These are phyloP conservation scores for Adelges cooleyi DNA, from an alignment of 1,140 invertebrate species.

Conservation along the genomic window DNA sequence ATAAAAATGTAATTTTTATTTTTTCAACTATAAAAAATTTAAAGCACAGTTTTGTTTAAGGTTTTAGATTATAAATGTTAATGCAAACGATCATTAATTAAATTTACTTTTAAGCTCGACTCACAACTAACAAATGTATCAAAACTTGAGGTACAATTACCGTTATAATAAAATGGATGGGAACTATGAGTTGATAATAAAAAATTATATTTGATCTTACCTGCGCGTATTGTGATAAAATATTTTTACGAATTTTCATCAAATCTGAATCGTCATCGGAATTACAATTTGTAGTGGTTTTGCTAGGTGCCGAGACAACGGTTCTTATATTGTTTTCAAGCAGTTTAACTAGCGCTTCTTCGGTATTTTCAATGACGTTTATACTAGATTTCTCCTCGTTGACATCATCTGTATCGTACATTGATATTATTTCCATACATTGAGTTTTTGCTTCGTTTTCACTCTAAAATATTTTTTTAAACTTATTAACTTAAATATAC, in stretches of 20 bases:
- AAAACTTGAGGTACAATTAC: no score
- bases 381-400: conserved; percentile 38
- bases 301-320: conserved; percentile 37
- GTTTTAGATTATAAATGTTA: no score
- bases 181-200: no score
- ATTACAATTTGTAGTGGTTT: conserved; percentile 51
- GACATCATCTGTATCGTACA: conserved; percentile 6
- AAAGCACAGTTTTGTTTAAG: no score
- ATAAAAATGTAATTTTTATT: no score
- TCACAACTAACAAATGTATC: no score
- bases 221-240: conserved; percentile 71
- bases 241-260: conserved; percentile 63
- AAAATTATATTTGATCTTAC: conserved; percentile 43
- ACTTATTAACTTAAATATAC: no score
- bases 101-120: no score
- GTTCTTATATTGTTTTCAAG: conserved; percentile 57
- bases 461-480: not conserved
- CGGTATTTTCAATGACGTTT: conserved; percentile 47
- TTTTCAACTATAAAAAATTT: no score
- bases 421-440: conserved; percentile 8
- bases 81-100: no score
- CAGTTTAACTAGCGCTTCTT: conserved; percentile 57
- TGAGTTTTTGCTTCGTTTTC: not conserved
- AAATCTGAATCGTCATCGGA: conserved; percentile 55
- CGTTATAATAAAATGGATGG: no score